Conservation (phyloP, 2,113 vertebrate genomes). For the Brachypodius melanocephalos region DNA sequence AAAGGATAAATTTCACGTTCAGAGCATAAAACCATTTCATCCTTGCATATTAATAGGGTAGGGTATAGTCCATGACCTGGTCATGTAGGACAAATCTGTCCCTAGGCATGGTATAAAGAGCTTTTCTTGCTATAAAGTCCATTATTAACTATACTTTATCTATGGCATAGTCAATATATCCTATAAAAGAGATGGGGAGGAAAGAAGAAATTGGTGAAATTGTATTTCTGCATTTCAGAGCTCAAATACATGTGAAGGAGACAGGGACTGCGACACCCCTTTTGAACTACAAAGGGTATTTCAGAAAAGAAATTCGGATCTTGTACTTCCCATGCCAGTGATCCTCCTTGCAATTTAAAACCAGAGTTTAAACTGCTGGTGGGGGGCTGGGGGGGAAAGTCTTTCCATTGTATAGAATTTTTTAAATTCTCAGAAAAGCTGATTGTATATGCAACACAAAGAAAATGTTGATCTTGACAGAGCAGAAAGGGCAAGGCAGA, state of each 20-base stretch:
- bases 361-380: background rate
- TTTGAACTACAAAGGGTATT: background rate
- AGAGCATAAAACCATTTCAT: conserved; percentile 1
- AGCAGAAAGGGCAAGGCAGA: background rate
- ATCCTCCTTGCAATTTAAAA: background rate
- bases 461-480: background rate
- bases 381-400: fast-evolving
- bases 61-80: conserved; percentile 8
- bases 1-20: conserved; percentile 45
- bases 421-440: background rate
- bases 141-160: conserved; percentile 18
- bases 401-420: background rate
- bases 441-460: conserved; percentile 28
- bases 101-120: conserved; percentile 11
- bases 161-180: conserved; percentile 11
- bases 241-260: background rate
- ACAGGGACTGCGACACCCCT: background rate
- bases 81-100: background rate
- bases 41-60: conserved; percentile 44
- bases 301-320: background rate
- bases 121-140: conserved; percentile 16
- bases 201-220: background rate
- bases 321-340: background rate
- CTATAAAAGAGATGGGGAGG: background rate
- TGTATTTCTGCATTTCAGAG: background rate